Percentiles rank a stretch among this genome's conserved stretches.
Conservation (phyloP, 1,140 invertebrate genomes). For the Diuraphis noxia region DNA sequence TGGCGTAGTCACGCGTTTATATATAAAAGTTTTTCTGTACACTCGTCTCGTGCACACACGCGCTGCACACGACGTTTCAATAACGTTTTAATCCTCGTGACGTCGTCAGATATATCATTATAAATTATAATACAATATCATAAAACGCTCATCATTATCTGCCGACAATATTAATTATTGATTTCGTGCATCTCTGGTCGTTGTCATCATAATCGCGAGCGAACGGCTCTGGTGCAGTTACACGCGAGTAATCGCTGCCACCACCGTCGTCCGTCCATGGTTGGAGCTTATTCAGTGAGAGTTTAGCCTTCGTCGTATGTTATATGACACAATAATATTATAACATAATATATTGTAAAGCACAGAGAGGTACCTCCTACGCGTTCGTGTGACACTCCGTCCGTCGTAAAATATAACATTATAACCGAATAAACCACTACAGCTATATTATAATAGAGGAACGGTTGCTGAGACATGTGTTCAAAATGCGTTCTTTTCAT, state of each 20-base stretch:
- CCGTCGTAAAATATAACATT: neutral
- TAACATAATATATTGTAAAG: neutral
- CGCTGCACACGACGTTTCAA: neutral
- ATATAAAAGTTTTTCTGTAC: neutral
- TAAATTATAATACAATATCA: neutral
- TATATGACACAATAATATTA: neutral
- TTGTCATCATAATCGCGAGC: neutral
- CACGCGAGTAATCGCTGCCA: neutral
- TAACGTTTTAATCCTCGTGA: conserved; percentile 17
- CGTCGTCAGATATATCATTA: neutral
- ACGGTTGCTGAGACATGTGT: neutral
- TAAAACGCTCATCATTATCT: conserved; percentile 1
- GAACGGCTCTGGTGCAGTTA: neutral
- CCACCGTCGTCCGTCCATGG: neutral
- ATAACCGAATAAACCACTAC: too few species aligned
- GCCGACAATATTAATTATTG: neutral
- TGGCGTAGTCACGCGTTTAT: neutral
- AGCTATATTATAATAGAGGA: neutral
- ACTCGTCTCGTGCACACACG: neutral
- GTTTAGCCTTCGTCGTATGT: neutral
- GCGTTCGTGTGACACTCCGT: neutral
- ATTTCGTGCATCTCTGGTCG: neutral
- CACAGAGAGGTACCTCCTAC: neutral
- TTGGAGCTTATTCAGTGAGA: neutral
- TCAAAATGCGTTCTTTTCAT: conserved; percentile 2